These are phyloP conservation scores for Philereme transversata DNA, from an alignment of 2,888 invertebrate genomes.

Conservation along the genomic window DNA sequence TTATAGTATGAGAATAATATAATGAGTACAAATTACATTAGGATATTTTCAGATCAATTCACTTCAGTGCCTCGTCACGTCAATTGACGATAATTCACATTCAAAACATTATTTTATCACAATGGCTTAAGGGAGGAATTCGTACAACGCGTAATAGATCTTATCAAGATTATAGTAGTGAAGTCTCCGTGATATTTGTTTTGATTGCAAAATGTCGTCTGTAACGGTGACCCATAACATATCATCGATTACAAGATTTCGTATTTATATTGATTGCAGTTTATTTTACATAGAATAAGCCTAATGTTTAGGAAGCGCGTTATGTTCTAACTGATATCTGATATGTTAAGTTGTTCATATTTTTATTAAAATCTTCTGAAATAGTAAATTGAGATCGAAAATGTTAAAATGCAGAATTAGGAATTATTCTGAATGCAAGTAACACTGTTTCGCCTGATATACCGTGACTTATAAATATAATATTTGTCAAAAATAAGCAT, in stretches of 20 bases:
- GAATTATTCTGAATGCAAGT: background rate
- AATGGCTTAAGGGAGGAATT: too few species aligned
- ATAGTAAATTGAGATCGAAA: conserved; percentile 11
- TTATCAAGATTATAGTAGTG: too few species aligned
- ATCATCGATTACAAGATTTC: conserved; percentile 1
- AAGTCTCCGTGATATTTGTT: background rate
- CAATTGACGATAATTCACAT: conserved; percentile 21
- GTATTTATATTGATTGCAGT: conserved; percentile 11
- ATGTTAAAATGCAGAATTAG: conserved; percentile 7
- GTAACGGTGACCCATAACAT: conserved; percentile 16
- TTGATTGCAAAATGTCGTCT: conserved; percentile 19
- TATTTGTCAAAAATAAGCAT: conserved; percentile 25
- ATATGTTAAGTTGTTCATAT: conserved; percentile 29
- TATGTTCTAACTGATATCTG: conserved; percentile 22
- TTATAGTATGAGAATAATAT: background rate
- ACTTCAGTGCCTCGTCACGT: conserved; percentile 46
- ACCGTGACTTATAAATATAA: conserved; percentile 12
- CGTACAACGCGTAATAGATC: too few species aligned
- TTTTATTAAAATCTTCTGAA: conserved; percentile 1
- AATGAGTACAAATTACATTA: conserved; percentile 24
- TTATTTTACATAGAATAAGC: background rate
- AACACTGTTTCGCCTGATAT: conserved; percentile 9
- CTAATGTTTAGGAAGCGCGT: conserved; percentile 30
- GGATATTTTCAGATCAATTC: conserved; percentile 44
- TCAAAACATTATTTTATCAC: conserved; percentile 4